Evolutionary conservation across 2,888 invertebrate species (phyloP).

Genomic region (Cosmorhoe ocellata): DNA sequence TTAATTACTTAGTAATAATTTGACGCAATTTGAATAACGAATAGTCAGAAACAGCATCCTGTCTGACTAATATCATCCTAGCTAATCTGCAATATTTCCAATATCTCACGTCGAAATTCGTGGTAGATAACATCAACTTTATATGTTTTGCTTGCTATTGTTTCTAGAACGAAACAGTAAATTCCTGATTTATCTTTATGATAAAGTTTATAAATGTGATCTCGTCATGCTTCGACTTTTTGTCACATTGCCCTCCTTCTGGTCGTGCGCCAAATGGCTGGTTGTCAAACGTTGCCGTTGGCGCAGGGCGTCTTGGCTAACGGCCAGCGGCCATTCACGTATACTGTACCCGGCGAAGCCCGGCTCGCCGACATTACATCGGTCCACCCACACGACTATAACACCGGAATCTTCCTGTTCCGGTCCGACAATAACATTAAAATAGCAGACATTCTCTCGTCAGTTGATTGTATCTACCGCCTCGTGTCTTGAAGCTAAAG

Average conservation of each 20-base stretch:
- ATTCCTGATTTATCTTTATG: slow-evolving; percentile 15
- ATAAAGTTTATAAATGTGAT: slow-evolving; percentile 33
- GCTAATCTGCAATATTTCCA: no score
- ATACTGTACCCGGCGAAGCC: slow-evolving; percentile 31
- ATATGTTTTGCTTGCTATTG: background rate
- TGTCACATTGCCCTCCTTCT: slow-evolving; percentile 60
- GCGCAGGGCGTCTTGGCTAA: slow-evolving; percentile 40
- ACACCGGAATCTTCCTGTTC: slow-evolving; percentile 63
- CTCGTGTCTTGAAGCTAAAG: slow-evolving; percentile 11
- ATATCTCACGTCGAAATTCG: no score
- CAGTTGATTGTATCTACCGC: slow-evolving; percentile 4
- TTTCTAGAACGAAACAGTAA: background rate
- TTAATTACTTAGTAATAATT: no score
- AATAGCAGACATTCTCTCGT: slow-evolving; percentile 23
- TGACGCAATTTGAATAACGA: no score
- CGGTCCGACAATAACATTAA: slow-evolving; percentile 43
- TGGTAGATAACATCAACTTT: no score
- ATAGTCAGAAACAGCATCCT: no score
- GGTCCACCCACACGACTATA: slow-evolving; percentile 47
- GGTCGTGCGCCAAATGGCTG: slow-evolving; percentile 57
- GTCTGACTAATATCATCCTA: no score
- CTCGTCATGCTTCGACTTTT: slow-evolving; percentile 41
- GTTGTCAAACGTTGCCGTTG: slow-evolving; percentile 41
- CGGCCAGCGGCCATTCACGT: slow-evolving; percentile 61
- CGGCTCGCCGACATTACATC: slow-evolving; percentile 44